Conservation (phyloP, 2,797 vertebrate species). For the Tapirus indicus region DNA sequence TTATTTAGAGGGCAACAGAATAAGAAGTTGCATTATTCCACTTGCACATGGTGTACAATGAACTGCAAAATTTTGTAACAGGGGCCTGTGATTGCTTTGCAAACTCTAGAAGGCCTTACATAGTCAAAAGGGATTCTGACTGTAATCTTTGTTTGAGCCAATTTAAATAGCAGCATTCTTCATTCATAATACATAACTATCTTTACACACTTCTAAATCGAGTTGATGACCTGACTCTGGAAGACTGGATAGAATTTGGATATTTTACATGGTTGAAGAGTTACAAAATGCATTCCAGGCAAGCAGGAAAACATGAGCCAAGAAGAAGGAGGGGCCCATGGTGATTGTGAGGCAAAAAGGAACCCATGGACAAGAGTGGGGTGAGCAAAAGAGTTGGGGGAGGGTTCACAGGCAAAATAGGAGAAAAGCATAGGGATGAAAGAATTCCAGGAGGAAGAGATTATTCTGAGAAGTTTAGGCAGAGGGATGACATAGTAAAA, state of each 20-base stretch:
- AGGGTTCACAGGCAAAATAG: not conserved
- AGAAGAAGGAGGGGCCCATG: not conserved
- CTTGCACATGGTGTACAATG: not conserved
- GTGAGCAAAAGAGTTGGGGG: not conserved
- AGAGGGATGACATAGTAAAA: not conserved
- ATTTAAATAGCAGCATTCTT: not conserved
- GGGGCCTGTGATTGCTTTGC: not conserved
- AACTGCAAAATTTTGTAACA: not conserved
- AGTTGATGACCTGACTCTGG: not conserved
- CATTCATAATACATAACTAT: not conserved
- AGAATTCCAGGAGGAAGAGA: not conserved
- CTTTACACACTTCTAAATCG: not conserved
- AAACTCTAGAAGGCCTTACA: not conserved
- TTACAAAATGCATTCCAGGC: not conserved
- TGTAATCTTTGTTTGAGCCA: not conserved
- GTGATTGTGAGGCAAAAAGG: not conserved
- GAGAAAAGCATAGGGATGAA: not conserved
- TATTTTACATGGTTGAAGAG: not conserved
- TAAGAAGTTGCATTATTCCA: not conserved
- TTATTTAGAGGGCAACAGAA: not conserved
- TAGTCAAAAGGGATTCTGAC: not conserved
- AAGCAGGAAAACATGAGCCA: not conserved
- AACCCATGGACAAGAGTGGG: not conserved
- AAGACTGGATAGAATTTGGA: not conserved
- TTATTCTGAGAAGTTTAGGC: not conserved